A percentile compares a stretch with the other conserved stretches of the same genome.
phyloP scores from a whole-genome alignment of 2,113 vertebrate genomes.

The Casuarius casuarius region DNA sequence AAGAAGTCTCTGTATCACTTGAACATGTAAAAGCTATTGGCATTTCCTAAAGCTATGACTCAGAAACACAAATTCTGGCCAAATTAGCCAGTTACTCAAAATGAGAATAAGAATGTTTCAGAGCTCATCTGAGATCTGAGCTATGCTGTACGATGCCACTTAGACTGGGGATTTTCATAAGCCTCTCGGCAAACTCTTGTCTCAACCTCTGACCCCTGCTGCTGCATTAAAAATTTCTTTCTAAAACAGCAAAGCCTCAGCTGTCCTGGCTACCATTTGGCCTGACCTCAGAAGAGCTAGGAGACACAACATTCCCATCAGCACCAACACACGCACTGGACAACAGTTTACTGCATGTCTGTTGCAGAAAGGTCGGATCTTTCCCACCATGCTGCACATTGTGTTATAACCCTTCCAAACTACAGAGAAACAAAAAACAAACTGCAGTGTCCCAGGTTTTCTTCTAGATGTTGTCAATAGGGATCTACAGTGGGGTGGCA shows the following conservation, averaged over 20 bases:
- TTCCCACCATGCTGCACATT: background rate
- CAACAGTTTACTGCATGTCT: background rate
- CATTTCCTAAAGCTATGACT: background rate
- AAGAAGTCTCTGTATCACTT: background rate
- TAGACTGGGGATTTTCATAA: conserved; percentile 7
- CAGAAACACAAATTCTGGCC: background rate
- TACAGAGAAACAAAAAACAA: background rate
- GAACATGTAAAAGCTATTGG: background rate
- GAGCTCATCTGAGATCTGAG: background rate
- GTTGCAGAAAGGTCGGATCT: background rate
- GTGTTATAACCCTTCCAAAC: background rate
- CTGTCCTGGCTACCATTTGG: background rate
- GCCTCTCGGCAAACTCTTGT: background rate
- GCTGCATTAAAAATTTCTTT: background rate
- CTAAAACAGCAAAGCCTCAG: background rate
- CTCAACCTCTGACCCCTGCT: background rate
- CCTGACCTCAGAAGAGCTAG: background rate
- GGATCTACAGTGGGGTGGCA: too few relatives aligned
- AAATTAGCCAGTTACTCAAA: background rate
- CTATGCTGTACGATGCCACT: background rate
- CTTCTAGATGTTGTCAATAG: background rate
- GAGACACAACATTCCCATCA: background rate
- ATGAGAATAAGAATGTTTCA: background rate
- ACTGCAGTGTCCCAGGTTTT: background rate
- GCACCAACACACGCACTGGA: background rate